Conservation (phyloP, 2,888 invertebrate genomes). For the Amorpha juglandis region DNA sequence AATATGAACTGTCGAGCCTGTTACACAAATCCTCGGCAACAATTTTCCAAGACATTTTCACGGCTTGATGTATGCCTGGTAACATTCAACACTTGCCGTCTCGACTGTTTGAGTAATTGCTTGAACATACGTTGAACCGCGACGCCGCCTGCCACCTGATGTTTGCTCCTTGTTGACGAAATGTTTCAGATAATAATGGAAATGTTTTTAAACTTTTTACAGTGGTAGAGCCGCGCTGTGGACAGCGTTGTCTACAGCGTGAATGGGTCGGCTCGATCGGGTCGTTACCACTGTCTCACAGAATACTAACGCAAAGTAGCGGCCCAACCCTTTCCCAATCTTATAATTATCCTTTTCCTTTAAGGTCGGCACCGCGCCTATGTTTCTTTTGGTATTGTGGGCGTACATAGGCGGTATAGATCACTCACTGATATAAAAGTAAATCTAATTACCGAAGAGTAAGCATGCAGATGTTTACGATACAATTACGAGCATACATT, state of each 20-base stretch:
- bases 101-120: constrained; percentile 5
- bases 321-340: no score
- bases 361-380: no score
- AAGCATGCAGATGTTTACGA: background rate
- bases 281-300: no score
- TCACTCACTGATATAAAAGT: background rate
- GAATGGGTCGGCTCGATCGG: no score
- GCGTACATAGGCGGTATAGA: no score
- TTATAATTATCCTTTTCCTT: no score
- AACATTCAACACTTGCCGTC: constrained; percentile 4
- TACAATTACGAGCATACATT: background rate
- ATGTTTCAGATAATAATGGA: background rate
- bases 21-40: constrained; percentile 5
- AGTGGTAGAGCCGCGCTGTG: no score
- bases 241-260: no score
- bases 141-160: constrained; percentile 1
- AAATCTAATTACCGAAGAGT: background rate
- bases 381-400: no score
- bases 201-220: no score
- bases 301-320: no score
- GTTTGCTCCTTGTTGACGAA: background rate
- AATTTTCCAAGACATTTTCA: constrained; percentile 23
- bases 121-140: constrained; percentile 7
- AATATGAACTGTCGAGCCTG: background rate
- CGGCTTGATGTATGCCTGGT: background rate